These are phyloP conservation scores for Crenichthys baileyi DNA, from an alignment of 2,797 vertebrate species.

Conservation along the genomic window DNA sequence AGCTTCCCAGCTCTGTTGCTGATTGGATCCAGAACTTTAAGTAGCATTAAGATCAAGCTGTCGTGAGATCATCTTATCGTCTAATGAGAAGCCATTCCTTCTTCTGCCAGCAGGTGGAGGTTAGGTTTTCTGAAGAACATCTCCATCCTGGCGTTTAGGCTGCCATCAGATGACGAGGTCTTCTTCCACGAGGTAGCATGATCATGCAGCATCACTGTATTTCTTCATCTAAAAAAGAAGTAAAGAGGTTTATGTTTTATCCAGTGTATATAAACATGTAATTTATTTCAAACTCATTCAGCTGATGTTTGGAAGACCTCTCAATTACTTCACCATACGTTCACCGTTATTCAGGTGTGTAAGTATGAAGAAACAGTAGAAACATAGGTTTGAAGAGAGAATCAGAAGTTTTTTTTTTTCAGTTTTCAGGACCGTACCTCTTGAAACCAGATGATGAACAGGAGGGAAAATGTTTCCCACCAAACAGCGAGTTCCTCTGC, in stretches of 20 bases:
- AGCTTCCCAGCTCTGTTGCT: neutral
- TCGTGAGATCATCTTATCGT: conserved; percentile 22
- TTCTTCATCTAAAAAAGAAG: conserved; percentile 55
- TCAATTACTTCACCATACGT: neutral
- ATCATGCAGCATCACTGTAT: conserved; percentile 26
- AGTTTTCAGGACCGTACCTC: conserved; percentile 75
- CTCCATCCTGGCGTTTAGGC: conserved; percentile 30
- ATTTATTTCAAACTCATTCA: neutral
- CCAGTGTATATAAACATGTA: neutral
- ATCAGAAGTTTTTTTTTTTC: neutral
- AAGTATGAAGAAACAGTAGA: neutral
- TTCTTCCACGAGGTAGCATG: conserved; percentile 67
- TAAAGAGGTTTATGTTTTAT: neutral
- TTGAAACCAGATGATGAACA: conserved; percentile 60
- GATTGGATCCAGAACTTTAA: conserved; percentile 21
- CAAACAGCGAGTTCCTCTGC: conserved; percentile 76
- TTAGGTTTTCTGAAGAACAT: conserved; percentile 24
- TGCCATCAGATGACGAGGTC: conserved; percentile 52
- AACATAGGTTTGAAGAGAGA: neutral
- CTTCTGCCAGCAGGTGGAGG: conserved; percentile 32
- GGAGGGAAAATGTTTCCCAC: conserved; percentile 66
- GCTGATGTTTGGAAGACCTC: neutral
- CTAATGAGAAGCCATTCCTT: conserved; percentile 17
- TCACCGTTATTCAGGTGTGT: neutral
- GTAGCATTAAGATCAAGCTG: conserved; percentile 18